Percentiles rank a stretch among this genome's conserved stretches.
These are phyloP conservation scores for Spilosoma lubricipeda DNA, from an alignment of 2,888 invertebrate species.

Conservation along the genomic window DNA sequence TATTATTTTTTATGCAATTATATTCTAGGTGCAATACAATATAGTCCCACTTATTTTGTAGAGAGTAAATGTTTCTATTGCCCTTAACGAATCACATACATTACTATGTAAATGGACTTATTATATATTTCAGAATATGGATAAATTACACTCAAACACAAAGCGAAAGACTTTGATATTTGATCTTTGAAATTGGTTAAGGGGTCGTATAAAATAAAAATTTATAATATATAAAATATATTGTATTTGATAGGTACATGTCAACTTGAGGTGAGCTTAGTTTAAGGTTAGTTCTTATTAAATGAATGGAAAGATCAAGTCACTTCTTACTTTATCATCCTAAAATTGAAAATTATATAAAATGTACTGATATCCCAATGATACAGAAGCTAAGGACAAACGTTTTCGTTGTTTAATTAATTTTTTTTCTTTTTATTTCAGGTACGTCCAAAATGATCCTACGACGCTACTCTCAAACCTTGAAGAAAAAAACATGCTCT, in stretches of 20 bases:
- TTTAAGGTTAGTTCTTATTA: neutral
- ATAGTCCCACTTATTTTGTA: neutral
- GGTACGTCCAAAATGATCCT: slow-evolving; percentile 11
- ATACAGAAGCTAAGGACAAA: too few species aligned
- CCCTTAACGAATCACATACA: too few species aligned
- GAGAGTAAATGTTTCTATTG: too few species aligned
- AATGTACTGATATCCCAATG: too few species aligned
- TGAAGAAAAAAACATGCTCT: neutral
- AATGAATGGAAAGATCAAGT: too few species aligned
- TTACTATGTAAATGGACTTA: too few species aligned
- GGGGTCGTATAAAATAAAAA: neutral
- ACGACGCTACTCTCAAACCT: neutral
- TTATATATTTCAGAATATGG: neutral
- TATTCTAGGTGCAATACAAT: neutral
- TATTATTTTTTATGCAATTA: too few species aligned
- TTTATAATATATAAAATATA: too few species aligned
- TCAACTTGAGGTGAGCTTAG: neutral
- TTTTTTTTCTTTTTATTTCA: slow-evolving; percentile 15
- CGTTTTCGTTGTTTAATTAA: neutral
- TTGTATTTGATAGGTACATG: neutral
- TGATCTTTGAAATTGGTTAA: neutral
- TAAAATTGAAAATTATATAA: neutral
- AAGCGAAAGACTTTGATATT: neutral
- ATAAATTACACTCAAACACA: neutral
- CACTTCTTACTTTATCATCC: too few species aligned